Conservation (phyloP, 2,797 vertebrate species). For the Graptemys geographica region DNA sequence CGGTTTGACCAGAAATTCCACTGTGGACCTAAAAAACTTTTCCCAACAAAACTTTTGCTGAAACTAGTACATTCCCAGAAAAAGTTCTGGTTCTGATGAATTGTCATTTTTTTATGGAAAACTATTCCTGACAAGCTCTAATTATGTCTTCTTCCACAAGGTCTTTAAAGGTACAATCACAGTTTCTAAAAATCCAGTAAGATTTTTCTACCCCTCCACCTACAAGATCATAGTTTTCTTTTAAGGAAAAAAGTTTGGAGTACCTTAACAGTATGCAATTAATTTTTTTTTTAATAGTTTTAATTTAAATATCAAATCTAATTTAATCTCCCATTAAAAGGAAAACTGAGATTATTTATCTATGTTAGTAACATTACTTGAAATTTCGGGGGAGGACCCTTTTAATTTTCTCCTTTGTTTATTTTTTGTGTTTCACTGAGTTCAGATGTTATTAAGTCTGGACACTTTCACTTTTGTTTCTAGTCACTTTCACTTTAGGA, state of each 20-base stretch:
- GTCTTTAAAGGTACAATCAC: neutral
- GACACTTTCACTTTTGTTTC: neutral
- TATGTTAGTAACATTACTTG: neutral
- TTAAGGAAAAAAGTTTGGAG: too few relatives aligned
- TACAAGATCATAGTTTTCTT: neutral
- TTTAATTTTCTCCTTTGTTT: neutral
- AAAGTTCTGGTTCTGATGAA: neutral
- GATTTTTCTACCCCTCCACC: neutral
- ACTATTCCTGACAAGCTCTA: neutral
- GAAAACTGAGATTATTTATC: neutral
- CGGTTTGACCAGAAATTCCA: too few relatives aligned
- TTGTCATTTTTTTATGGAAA: neutral
- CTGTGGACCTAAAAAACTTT: neutral
- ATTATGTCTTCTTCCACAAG: neutral
- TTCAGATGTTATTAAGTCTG: neutral
- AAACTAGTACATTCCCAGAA: neutral
- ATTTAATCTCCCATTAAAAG: neutral
- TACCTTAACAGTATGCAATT: neutral
- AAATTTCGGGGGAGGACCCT: neutral
- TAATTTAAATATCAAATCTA: neutral
- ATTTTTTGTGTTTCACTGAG: neutral
- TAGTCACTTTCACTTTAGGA: neutral
- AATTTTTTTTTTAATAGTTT: neutral
- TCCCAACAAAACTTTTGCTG: neutral
- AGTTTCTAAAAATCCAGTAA: neutral